Base-by-base conservation (phyloP, 2,888 invertebrate genomes). In the Physocephala rufipes region DNA sequence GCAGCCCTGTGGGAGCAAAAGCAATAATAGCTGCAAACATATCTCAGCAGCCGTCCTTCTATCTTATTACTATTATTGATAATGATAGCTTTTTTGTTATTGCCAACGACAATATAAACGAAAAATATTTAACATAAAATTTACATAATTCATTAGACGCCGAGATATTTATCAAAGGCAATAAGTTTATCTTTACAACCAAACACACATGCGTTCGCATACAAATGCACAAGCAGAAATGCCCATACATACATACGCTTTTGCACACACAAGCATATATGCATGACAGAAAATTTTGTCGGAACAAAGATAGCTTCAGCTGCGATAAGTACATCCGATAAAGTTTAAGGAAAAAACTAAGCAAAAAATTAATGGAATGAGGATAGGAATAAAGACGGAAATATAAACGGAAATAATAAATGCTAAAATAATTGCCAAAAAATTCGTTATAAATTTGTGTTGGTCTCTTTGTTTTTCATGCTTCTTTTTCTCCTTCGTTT, bases 101-200 rank as follows among this genome's bases (percentile, higher is more conserved):
- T 62, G 62, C 36, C 28, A 16, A 15, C 1, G 64, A n/a, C n/a
- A n/a, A 13, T 49, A 49, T 16, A 3, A 24, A 62, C 21, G 49
- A 51, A 61, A 68, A 26, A 61, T 16, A 51, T 19, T 24, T 62
- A n/a, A 19, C 61, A 61, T 62, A 67, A 59, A 28, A 59, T 43
- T 59, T 43, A 68, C 68, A 62, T 68, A 62, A 68, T 62, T 68
- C 68, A 68, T 51, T 62, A 21, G 68, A 68, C 75, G 64, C 74
- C 76, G 67, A 74, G 76, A 76, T 76, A 75, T 76, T 75, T 76
- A 74, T 73, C 70, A 68, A 58, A 13, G 51, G 68, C 68, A 61
- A 68, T 62, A 62, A 68, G 36, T 36, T 36, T 36, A 4, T 36
- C 9, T 36, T 36, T 4, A 36, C 36, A 68, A 71, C 26, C 65